Conservation (phyloP, 2,888 invertebrate species). For the Saturnia japonica region DNA sequence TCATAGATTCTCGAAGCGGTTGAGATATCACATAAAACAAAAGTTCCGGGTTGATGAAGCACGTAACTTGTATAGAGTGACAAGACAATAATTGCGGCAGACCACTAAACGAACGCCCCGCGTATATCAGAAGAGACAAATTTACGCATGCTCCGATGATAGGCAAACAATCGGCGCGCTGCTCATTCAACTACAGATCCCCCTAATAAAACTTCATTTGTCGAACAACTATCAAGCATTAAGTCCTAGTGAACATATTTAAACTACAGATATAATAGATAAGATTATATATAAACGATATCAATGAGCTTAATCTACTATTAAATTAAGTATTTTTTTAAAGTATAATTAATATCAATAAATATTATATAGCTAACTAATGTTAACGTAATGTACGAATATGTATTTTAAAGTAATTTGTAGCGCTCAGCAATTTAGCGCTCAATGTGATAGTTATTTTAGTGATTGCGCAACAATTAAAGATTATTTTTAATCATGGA, state of each 20-base stretch:
- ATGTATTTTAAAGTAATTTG: background rate
- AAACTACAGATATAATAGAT: background rate
- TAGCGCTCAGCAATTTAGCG: background rate
- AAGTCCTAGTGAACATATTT: background rate
- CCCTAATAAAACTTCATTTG: conserved; percentile 60
- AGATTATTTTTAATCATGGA: background rate
- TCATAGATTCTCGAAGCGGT: conserved; percentile 50
- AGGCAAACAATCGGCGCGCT: conserved; percentile 58
- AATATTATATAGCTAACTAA: background rate
- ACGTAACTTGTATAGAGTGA: conserved; percentile 72
- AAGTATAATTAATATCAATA: too few species aligned
- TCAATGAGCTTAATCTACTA: background rate
- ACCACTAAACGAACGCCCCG: conserved; percentile 56
- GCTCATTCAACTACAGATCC: conserved; percentile 43
- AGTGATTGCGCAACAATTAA: background rate
- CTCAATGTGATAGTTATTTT: background rate
- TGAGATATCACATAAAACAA: conserved; percentile 62
- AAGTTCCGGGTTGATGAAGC: conserved; percentile 55
- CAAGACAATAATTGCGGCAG: conserved; percentile 75
- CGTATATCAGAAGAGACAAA: conserved; percentile 66
- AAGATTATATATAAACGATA: background rate
- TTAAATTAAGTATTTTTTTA: too few species aligned
- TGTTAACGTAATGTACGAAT: background rate
- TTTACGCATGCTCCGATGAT: conserved; percentile 68
- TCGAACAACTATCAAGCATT: conserved; percentile 42